Base-by-base conservation (phyloP, 2,888 invertebrate genomes). In the Subacronicta megacephala region DNA sequence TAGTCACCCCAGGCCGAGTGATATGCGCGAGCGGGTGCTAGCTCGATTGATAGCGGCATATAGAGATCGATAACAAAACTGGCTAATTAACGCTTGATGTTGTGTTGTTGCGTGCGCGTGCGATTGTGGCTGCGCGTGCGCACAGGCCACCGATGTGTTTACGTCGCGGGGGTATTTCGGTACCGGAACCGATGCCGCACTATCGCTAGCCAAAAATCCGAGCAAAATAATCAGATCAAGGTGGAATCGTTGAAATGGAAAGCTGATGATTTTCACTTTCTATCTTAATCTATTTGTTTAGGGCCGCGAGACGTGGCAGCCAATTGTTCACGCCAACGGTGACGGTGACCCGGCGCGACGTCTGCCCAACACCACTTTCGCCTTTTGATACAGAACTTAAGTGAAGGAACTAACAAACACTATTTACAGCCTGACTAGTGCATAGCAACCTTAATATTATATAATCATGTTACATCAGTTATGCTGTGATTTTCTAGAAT, bases 141-240 rank as follows among this genome's bases (percentile, higher is more conserved):
- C 72, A 54, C 57, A 33, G 36, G 29, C 52, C 62, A 57, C 63
- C 77, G 74, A 72, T 52, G 60, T 90, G 90, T 90, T 90, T 89
- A 89, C 89, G 89, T 85, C 85, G 90, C 80, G 78, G 77, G 83
- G 60, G 84, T 92, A 91, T 92, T 92, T 91, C 85, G 73, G 90
- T 86, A 86, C 91, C 92, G 92, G 92, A 92, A 92, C 90, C 84
- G 83, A 78, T 75, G 78, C 72, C 81, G 83, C 83, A 75, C 85
- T 83, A 83, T 83, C 83, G 88, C 84, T 82, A 84, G 90, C 90
- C 90, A 89, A 90, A 86, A 88, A 85, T 83, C 83, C 80, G 82
- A 79, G 82, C 85, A 65, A 78, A 83, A 88, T 84, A 88, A 88
- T 88, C 89, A 78, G 90, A 90, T 90, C 92, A 91, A 90, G 92